phyloP scores from a whole-genome alignment of 2,797 vertebrate genomes.

The Morelia viridis region DNA sequence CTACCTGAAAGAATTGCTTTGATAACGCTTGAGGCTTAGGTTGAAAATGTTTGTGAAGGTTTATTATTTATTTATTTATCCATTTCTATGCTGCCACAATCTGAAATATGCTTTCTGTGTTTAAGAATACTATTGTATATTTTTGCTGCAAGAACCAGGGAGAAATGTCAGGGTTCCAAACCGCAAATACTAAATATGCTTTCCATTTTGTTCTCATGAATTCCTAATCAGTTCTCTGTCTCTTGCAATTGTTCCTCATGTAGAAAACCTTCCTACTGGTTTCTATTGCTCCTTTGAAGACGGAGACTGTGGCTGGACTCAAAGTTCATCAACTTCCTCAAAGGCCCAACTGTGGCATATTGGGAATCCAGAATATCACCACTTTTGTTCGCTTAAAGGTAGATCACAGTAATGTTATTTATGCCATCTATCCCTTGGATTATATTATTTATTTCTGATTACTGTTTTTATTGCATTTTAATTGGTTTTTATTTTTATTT shows the following conservation, averaged over 20 bases:
- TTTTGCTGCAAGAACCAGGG: not conserved
- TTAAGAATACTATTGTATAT: not conserved
- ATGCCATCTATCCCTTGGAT: too few species aligned
- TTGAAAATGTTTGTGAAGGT: not conserved
- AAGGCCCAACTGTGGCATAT: constrained; percentile 79
- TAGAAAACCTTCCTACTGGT: constrained; percentile 88
- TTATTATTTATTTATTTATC: not conserved
- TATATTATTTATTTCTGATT: too few species aligned
- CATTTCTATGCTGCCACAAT: not conserved
- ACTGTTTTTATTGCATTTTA: too few species aligned
- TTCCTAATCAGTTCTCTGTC: constrained; percentile 22
- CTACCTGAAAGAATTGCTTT: not conserved
- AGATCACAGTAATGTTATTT: constrained; percentile 51
- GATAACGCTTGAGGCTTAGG: not conserved
- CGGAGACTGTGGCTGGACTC: constrained; percentile 87
- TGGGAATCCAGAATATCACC: constrained; percentile 70
- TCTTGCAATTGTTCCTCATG: constrained; percentile 42
- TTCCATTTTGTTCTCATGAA: not conserved
- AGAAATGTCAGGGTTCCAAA: not conserved
- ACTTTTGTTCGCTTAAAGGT: constrained; percentile 59
- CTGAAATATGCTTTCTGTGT: not conserved
- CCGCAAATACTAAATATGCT: not conserved
- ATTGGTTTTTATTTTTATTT: too few species aligned
- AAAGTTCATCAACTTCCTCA: constrained; percentile 57
- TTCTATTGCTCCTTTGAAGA: constrained; percentile 94